These are phyloP conservation scores for Potamarius usumacintae DNA, from an alignment of 2,113 vertebrate genomes.

Conservation along the genomic window DNA sequence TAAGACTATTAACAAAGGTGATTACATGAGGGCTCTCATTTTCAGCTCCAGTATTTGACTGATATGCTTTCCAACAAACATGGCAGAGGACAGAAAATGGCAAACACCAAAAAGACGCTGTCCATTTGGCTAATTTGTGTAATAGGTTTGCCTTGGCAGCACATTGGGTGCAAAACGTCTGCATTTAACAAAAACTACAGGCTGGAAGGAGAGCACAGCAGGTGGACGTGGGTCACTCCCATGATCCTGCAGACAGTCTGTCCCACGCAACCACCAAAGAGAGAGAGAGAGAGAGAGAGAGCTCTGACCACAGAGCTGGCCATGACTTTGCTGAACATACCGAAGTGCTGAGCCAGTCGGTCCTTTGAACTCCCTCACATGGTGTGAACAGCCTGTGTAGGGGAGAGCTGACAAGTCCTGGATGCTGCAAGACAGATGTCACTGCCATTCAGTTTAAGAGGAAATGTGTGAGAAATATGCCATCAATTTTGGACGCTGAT, in stretches of 20 bases:
- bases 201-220: slow-evolving; percentile 1
- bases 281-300: slow-evolving; percentile 8
- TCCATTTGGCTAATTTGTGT: slow-evolving; percentile 13
- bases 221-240: neutral
- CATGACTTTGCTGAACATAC: slow-evolving; percentile 6
- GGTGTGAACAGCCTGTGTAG: neutral
- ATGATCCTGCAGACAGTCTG: slow-evolving; percentile 32
- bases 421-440: slow-evolving; percentile 27
- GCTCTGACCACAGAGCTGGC: slow-evolving; percentile 31
- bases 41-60: neutral
- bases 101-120: neutral
- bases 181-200: neutral
- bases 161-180: neutral
- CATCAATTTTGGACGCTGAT: neutral
- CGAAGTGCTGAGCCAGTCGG: slow-evolving; percentile 8
- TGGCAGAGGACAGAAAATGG: neutral
- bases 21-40: neutral
- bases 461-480: slow-evolving; percentile 14
- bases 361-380: slow-evolving; percentile 20
- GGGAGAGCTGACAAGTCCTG: neutral
- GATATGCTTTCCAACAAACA: neutral
- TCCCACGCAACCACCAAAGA: slow-evolving; percentile 19
- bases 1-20: neutral
- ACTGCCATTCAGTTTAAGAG: slow-evolving; percentile 13
- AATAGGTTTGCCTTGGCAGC: slow-evolving; percentile 32